These are phyloP conservation scores for Procambarus virginalis DNA, from an alignment of 1,140 invertebrate species.

Conservation along the genomic window DNA sequence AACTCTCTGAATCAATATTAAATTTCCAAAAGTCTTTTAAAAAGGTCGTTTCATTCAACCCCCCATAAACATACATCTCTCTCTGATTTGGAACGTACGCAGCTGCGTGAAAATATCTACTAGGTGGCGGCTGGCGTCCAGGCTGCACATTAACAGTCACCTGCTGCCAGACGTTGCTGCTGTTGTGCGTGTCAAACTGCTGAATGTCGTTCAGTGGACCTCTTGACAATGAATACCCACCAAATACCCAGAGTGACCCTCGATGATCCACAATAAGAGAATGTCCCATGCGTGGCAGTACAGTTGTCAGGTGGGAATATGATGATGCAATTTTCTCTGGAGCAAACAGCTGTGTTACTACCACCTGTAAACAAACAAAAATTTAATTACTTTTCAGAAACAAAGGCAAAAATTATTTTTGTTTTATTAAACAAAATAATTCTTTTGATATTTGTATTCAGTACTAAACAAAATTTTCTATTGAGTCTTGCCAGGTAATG, in stretches of 20 bases:
- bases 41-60: conserved; percentile 81
- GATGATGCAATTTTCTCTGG: conserved; percentile 51
- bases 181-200: conserved; percentile 89
- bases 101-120: conserved; percentile 91
- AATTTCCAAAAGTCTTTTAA: conserved; percentile 95
- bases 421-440: neutral
- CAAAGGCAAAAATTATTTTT: neutral
- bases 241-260: conserved; percentile 92
- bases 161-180: conserved; percentile 89
- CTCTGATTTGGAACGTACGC: conserved; percentile 88
- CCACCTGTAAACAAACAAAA: conserved; percentile 50
- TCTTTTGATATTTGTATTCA: too few species aligned
- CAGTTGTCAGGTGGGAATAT: conserved; percentile 78
- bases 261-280: conserved; percentile 87
- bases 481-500: too few species aligned
- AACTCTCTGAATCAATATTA: conserved; percentile 88
- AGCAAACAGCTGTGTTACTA: conserved; percentile 62
- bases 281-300: conserved; percentile 91
- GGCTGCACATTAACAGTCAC: conserved; percentile 77
- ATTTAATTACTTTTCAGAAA: too few species aligned
- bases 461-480: too few species aligned
- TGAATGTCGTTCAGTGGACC: conserved; percentile 92
- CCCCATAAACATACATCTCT: conserved; percentile 93
- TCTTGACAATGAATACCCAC: conserved; percentile 90
- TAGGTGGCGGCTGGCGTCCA: conserved; percentile 79